Percentiles rank a stretch among this genome's conserved stretches.
phyloP scores from a whole-genome alignment of 2,888 invertebrate genomes.

The Mesorhabditis spiculigera region DNA sequence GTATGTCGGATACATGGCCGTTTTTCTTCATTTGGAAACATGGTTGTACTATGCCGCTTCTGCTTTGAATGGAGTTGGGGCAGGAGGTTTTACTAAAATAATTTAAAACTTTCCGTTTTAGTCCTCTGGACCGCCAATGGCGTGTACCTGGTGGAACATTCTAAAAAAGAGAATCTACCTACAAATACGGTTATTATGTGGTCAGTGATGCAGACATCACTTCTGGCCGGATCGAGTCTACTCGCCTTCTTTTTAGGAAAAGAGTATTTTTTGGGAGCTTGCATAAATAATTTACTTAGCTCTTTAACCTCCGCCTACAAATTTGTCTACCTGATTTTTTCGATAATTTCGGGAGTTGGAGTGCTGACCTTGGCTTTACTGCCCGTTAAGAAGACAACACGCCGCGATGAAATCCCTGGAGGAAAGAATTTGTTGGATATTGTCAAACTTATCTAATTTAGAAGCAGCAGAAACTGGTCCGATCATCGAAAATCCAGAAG shows the following conservation, averaged over 20 bases:
- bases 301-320: neutral
- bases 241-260: neutral
- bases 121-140: conserved; percentile 2
- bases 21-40: neutral
- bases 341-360: neutral
- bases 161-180: neutral
- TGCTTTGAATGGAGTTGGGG: conserved; percentile 4
- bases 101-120: neutral
- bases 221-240: neutral
- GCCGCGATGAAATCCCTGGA: too few species aligned
- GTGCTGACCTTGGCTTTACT: neutral
- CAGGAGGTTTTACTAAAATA: neutral
- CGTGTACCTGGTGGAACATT: neutral
- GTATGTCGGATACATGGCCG: neutral
- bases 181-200: neutral
- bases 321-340: neutral
- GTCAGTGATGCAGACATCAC: conserved; percentile 1
- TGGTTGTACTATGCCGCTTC: neutral
- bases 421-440: neutral
- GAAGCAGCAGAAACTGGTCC: neutral
- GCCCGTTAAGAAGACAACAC: neutral
- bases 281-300: neutral
- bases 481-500: neutral
- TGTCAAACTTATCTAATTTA: neutral
- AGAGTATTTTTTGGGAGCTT: neutral